A percentile compares a stretch with the other conserved stretches of the same genome.
Evolutionary conservation across 2,888 invertebrate species (phyloP).

Genomic region (Cosmia pyralina): DNA sequence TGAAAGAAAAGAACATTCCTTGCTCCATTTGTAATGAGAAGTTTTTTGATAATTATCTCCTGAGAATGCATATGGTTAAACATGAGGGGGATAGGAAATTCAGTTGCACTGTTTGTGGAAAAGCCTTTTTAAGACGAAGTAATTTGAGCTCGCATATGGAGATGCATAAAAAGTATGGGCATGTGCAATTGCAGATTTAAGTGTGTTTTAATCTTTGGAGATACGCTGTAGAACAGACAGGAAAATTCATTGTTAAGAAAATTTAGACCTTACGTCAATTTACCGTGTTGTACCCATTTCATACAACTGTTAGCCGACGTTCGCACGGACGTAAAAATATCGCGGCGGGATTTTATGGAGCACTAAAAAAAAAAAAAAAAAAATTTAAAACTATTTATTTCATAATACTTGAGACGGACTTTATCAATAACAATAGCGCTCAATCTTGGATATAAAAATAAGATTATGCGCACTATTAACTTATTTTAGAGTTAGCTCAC

Average conservation of each 20-base stretch:
- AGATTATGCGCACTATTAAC: too few species aligned
- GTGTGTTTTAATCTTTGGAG: neutral
- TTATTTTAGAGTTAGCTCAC: too few species aligned
- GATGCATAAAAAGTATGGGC: constrained; percentile 86
- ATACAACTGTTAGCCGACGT: too few species aligned
- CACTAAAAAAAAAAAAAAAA: too few species aligned
- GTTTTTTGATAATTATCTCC: constrained; percentile 83
- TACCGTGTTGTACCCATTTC: neutral
- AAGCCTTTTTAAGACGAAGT: constrained; percentile 90
- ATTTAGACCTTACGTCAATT: neutral
- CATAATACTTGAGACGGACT: too few species aligned
- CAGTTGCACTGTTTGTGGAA: constrained; percentile 90
- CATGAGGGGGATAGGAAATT: constrained; percentile 89
- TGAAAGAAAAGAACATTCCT: constrained; percentile 84
- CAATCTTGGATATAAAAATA: too few species aligned
- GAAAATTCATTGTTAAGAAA: neutral
- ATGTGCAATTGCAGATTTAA: constrained; percentile 66
- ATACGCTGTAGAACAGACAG: neutral
- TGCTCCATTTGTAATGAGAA: constrained; percentile 84
- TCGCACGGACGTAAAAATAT: too few species aligned
- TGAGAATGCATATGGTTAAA: constrained; percentile 87
- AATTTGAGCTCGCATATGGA: constrained; percentile 90
- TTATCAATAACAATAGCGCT: too few species aligned
- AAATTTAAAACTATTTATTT: too few species aligned
- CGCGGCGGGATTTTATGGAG: too few species aligned